Evolutionary conservation across 1,140 invertebrate genomes (phyloP).

Genomic region (Aleiodes sp.): DNA sequence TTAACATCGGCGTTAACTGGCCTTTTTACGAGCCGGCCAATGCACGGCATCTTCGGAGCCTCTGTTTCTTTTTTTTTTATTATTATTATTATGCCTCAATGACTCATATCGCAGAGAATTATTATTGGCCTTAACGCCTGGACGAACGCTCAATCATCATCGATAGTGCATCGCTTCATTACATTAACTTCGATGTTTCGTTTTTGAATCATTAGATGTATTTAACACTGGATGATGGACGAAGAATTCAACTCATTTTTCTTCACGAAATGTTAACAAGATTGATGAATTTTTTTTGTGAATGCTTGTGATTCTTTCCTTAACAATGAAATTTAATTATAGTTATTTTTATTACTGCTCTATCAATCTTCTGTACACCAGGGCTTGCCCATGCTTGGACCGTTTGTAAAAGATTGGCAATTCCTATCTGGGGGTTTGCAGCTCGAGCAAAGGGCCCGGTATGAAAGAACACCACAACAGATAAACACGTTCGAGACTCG

Average conservation of each 20-base stretch:
- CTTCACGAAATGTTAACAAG: background rate
- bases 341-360: too few species aligned
- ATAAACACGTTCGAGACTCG: too few species aligned
- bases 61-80: slow-evolving; percentile 21
- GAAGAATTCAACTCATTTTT: background rate
- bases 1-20: slow-evolving; percentile 25
- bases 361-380: too few species aligned
- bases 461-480: too few species aligned
- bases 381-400: too few species aligned
- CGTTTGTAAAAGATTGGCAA: too few species aligned
- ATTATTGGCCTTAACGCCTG: background rate
- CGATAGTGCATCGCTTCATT: slow-evolving; percentile 5
- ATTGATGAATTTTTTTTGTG: background rate
- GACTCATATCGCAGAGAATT: background rate
- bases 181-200: background rate
- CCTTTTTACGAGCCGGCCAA: slow-evolving; percentile 22
- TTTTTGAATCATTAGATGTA: background rate
- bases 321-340: too few species aligned
- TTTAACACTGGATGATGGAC: background rate
- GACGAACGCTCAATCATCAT: slow-evolving; percentile 4
- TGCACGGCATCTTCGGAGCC: slow-evolving; percentile 18
- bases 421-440: too few species aligned
- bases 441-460: too few species aligned
- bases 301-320: background rate
- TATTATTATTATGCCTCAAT: slow-evolving; percentile 21